These are phyloP conservation scores for Nasonia longicornis DNA, from an alignment of 1,140 invertebrate genomes.

Conservation along the genomic window DNA sequence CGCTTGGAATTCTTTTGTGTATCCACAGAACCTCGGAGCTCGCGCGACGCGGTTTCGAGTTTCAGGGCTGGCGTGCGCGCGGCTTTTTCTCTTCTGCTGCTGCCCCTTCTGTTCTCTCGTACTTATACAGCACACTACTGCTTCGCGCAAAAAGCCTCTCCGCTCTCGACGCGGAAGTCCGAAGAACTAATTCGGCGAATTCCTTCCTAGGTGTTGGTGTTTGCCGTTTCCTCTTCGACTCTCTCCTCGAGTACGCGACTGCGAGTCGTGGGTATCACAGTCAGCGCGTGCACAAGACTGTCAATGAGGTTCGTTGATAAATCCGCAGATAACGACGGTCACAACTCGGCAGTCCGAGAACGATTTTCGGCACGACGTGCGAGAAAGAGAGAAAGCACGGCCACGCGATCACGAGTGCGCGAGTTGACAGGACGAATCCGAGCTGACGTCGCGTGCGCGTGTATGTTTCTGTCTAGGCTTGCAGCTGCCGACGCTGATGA, in stretches of 20 bases:
- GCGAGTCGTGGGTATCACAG: background rate
- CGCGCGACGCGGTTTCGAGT: constrained; percentile 49
- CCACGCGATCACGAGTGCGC: background rate
- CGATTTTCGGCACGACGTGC: background rate
- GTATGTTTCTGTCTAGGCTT: background rate
- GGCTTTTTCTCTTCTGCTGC: constrained; percentile 29
- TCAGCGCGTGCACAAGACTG: background rate
- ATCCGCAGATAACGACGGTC: background rate
- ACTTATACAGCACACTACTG: background rate
- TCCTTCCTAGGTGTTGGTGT: too few relatives aligned
- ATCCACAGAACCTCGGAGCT: constrained; percentile 31
- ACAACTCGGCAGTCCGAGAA: background rate
- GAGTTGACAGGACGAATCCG: too few relatives aligned
- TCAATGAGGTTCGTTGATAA: too few relatives aligned
- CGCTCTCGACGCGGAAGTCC: too few relatives aligned
- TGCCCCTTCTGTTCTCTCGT: background rate
- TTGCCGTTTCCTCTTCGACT: background rate
- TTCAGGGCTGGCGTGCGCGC: constrained; percentile 47
- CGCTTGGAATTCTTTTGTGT: constrained; percentile 40
- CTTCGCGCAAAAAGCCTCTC: too few relatives aligned
- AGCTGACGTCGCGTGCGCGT: background rate
- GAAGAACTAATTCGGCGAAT: too few relatives aligned
- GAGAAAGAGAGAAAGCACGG: background rate
- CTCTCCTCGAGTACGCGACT: background rate
- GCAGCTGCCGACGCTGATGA: background rate